These are phyloP conservation scores for Climacteris rufus DNA, from an alignment of 2,113 vertebrate species.

Conservation along the genomic window DNA sequence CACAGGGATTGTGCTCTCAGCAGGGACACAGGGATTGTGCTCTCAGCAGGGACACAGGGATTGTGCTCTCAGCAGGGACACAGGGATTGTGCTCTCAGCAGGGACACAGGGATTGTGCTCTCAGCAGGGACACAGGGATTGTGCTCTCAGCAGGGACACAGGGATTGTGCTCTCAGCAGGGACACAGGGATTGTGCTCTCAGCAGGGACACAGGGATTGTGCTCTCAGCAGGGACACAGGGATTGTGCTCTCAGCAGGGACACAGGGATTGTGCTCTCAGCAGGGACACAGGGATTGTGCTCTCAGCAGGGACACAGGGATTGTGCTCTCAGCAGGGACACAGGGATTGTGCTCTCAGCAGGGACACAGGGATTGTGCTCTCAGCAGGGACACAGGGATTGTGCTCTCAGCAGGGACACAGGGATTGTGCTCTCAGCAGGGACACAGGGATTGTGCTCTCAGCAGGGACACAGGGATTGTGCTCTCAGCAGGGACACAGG, in stretches of 20 bases:
- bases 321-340: neutral
- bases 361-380: neutral
- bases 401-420: neutral
- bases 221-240: too few relatives aligned
- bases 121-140: neutral
- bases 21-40: neutral
- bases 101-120: neutral
- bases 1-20: too few relatives aligned
- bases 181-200: rapidly evolving
- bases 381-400: too few relatives aligned
- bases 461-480: too few relatives aligned
- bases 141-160: too few relatives aligned
- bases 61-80: too few relatives aligned
- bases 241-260: neutral
- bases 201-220: neutral
- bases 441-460: neutral
- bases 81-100: too few relatives aligned
- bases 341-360: rapidly evolving
- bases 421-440: rapidly evolving
- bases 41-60: neutral
- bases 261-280: rapidly evolving
- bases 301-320: too few relatives aligned
- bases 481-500: neutral
- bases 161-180: too few relatives aligned
- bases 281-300: neutral